Percentiles rank a stretch among this genome's conserved stretches.
These are phyloP conservation scores for Premnoplex brunnescens DNA, from an alignment of 2,797 vertebrate genomes.

Conservation along the genomic window DNA sequence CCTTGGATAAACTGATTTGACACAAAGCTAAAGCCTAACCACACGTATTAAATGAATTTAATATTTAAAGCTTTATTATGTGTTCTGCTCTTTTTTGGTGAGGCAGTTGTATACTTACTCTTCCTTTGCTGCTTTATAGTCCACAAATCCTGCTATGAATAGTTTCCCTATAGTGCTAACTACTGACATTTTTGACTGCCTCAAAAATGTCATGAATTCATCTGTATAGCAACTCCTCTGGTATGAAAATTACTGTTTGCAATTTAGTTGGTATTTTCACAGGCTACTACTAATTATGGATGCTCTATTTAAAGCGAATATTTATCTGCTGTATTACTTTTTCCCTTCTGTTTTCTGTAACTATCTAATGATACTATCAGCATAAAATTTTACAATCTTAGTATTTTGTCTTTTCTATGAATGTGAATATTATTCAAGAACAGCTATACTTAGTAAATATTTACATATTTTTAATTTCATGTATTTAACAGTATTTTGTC, in stretches of 20 bases:
- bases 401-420: background rate
- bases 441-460: background rate
- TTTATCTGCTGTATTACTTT: background rate
- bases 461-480: background rate
- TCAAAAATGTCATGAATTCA: background rate
- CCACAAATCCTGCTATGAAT: background rate
- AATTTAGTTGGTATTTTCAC: background rate
- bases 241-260: conserved; percentile 11
- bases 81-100: background rate
- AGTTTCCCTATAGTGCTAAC: background rate
- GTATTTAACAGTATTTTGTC: background rate
- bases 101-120: background rate
- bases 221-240: background rate
- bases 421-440: background rate
- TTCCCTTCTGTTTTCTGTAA: background rate
- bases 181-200: background rate
- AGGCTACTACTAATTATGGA: background rate
- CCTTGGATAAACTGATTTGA: background rate
- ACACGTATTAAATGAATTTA: background rate
- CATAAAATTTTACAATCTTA: background rate
- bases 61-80: background rate
- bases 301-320: background rate
- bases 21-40: background rate
- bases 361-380: background rate
- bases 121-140: background rate